Base-by-base conservation (phyloP, 2,113 vertebrate genomes). In the Rhynchomys soricoides region DNA sequence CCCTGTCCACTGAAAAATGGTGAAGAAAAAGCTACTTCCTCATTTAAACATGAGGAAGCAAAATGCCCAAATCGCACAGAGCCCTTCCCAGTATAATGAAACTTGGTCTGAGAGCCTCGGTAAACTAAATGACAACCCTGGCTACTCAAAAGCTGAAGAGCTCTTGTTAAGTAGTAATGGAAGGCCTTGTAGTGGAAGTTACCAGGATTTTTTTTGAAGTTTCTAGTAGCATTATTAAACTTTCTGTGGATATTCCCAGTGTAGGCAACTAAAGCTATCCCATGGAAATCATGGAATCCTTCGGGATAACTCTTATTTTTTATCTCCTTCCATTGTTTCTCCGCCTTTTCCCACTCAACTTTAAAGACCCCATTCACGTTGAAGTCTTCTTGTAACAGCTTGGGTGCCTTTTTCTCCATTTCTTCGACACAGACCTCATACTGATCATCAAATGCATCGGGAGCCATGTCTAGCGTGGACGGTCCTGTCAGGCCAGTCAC, bases 111-210 rank as follows among this genome's bases (percentile, higher is more conserved):
- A 75, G n/a, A 48, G 6, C 90, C 75, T 96, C 75, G 66, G 4
- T 86, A 93, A 94, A 95, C 83, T 1, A 0, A 37, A 7, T 70
- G 13, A 77, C 79, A 95, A 3, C 43, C 26, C 24, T 8, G 24
- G 73, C 57, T 3, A 50, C 0, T 9, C 40, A 97, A 91, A 96
- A 94, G 71, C 48, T 97, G 92, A 86, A 95, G 90, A n/a, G 71
- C 85, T 94, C 94, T 96, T 93, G 85, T 97, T 73, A 97, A n/a
- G 74, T 95, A 92, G 81, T 95, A 96, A 89, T 78, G 90, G 70
- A 97, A 95, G 70, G 79, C 79, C 78, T 92, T 93, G 66, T 92
- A 96, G 1, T 64, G 52, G 85, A 97, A 96, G 0, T 37, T 90
- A 3, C 0, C 37, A 5, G 1, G 59, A 64, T 89, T 31, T 66